These are phyloP conservation scores for Masticophis lateralis DNA, from an alignment of 2,797 vertebrate species.

Conservation along the genomic window DNA sequence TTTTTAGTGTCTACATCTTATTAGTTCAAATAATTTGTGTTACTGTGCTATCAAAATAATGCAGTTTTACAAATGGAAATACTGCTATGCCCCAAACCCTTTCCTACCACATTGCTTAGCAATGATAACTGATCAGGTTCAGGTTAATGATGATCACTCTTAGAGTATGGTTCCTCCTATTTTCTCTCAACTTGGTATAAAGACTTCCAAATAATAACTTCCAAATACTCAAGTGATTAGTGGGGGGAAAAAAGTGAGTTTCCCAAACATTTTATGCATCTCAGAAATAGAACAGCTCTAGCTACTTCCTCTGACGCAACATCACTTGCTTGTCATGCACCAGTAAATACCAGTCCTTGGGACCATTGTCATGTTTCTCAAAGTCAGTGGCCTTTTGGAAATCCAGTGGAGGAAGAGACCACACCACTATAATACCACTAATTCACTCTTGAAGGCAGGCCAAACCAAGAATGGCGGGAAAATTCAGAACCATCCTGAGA, in stretches of 20 bases:
- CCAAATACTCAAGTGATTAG: slow-evolving; percentile 31
- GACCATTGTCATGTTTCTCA: slow-evolving; percentile 34
- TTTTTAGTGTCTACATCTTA: neutral
- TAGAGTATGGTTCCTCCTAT: slow-evolving; percentile 29
- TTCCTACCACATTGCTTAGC: slow-evolving; percentile 16
- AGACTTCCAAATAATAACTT: slow-evolving; percentile 7
- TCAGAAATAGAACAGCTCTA: neutral
- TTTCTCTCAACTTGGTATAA: slow-evolving; percentile 3
- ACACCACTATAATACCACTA: slow-evolving; percentile 30
- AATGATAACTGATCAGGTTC: slow-evolving; percentile 37
- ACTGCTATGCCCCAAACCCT: neutral
- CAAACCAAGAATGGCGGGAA: slow-evolving; percentile 13
- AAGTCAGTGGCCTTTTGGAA: slow-evolving; percentile 43
- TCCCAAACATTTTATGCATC: slow-evolving; percentile 6
- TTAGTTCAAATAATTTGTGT: slow-evolving; percentile 5
- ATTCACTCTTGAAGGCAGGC: slow-evolving; percentile 24
- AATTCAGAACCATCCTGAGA: slow-evolving; percentile 48
- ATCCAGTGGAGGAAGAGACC: slow-evolving; percentile 36
- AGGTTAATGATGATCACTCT: slow-evolving; percentile 9
- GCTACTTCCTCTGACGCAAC: slow-evolving; percentile 31
- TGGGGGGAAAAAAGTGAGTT: slow-evolving; percentile 19
- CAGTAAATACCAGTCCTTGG: slow-evolving; percentile 36
- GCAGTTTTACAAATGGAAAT: slow-evolving; percentile 25
- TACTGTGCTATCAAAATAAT: slow-evolving; percentile 19
- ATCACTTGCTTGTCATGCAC: slow-evolving; percentile 41